Evolutionary conservation across 1,140 invertebrate genomes (phyloP), one percentile per base, ranked within the genome.

Genomic region (Harpegnathos saltator): DNA sequence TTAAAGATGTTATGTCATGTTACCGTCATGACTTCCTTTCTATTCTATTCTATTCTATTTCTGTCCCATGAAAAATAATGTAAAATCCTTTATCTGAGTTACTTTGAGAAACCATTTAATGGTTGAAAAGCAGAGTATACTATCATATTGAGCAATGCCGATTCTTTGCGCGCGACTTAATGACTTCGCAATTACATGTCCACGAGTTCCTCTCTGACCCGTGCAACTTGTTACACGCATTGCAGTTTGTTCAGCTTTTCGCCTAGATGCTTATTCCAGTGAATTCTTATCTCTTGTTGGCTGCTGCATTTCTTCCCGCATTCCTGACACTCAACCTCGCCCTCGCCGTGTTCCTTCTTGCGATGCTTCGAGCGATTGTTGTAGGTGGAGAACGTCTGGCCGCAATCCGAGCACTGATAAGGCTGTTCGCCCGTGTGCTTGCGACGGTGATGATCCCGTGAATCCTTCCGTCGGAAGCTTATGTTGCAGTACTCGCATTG

Each of bases 261-360:
- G 4, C 84, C 78, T 3, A 90, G 26, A 84, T 90, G 89, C 14
- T 88, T 88, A n/a, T 89, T 90, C 38, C 90, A 72, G 69, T 90
- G 89, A 65, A 89, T 86, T 84, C 83, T 83, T 26, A 90, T 78
- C 75, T 89, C 85, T 26, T 87, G 87, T 62, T 82, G 59, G 29
- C 59, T 83, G n/a, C 14, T 68, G 33, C 74, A 90, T 26, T 80
- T 85, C 22, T 87, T 48, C 24, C 85, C 74, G 62, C 89, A 90
- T 14, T 90, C 89, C 1, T 82, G 82, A 62, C 89, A 90, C 12
- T 84, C 81, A 7, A 58, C 59, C 44, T 90, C 73, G 3, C 81
- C 81, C 38, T 89, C 72, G 3, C 77, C 84, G 1, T 90, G 90
- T 26, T 74, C 78, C 22, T 50, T 84, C 65, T 89, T 90, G 56